Percentiles rank a stretch among this genome's conserved stretches.
Conservation (phyloP, 2,113 vertebrate species). For the Ciconia maguari region DNA sequence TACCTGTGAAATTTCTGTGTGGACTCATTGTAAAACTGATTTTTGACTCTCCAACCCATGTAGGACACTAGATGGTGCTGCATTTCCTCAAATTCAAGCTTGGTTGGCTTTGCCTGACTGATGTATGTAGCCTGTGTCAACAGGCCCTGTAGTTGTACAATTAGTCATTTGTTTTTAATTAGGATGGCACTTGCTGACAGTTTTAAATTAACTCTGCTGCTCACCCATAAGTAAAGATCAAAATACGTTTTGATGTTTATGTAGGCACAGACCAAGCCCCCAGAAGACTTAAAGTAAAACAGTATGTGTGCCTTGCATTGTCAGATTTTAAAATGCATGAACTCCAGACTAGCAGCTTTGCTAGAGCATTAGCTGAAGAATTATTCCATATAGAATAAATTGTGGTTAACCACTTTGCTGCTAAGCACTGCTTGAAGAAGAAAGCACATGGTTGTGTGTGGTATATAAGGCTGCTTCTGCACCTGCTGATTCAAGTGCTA, state of each 20-base stretch:
- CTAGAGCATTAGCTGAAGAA: not conserved
- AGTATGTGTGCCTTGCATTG: not conserved
- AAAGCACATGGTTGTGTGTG: not conserved
- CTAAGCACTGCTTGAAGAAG: not conserved
- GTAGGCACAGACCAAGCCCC: not conserved
- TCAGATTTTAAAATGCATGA: not conserved
- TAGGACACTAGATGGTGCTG: slow-evolving; percentile 65
- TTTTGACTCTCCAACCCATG: not conserved
- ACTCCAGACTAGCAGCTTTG: not conserved
- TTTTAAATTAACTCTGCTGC: slow-evolving; percentile 13
- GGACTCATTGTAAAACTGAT: not conserved
- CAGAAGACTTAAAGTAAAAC: not conserved
- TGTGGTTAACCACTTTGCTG: not conserved
- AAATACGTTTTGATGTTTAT: slow-evolving; percentile 7
- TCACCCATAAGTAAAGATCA: slow-evolving; percentile 11
- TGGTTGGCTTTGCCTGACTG: not conserved
- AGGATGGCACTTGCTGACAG: slow-evolving; percentile 26
- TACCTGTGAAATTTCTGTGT: not conserved
- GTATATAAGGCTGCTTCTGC: not conserved
- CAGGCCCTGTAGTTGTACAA: not conserved
- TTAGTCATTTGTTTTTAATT: slow-evolving; percentile 52
- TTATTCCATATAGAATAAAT: not conserved
- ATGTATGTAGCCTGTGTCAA: not conserved
- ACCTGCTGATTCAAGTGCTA: not conserved
- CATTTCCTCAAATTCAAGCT: not conserved